These are phyloP conservation scores for Pseudoatta argentina DNA, from an alignment of 1,140 invertebrate species.

Conservation along the genomic window DNA sequence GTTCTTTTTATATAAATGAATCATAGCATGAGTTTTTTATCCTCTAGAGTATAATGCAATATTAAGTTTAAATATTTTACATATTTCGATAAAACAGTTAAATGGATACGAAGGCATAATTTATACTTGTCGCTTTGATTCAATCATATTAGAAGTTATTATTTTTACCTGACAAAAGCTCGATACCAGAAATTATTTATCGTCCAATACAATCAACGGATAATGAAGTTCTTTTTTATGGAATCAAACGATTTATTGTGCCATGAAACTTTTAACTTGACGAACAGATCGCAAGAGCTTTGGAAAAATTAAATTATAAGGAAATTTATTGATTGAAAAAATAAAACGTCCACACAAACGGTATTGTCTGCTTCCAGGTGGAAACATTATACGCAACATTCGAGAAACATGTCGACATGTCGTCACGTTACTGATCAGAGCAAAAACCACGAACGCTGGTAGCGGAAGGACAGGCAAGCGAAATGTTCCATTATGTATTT, in stretches of 20 bases:
- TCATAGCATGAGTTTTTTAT: not conserved
- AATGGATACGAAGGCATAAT: not conserved
- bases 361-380: not conserved
- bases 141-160: not conserved
- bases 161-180: not conserved
- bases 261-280: conserved; percentile 23
- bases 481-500: conserved; percentile 76
- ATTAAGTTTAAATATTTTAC: not conserved
- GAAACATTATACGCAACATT: conserved; percentile 22
- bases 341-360: not conserved
- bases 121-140: not conserved
- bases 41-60: not conserved
- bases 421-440: not conserved
- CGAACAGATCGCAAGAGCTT: not conserved
- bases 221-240: not conserved
- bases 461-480: conserved; percentile 68
- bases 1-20: too few relatives aligned
- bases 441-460: conserved; percentile 66
- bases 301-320: conserved; percentile 4
- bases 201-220: not conserved
- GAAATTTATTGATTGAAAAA: conserved; percentile 2
- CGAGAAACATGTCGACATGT: conserved; percentile 6
- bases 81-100: not conserved
- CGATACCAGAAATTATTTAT: conserved; percentile 3
- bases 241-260: not conserved